phyloP scores from a whole-genome alignment of 1,140 invertebrate species.

The Cylas formicarius region DNA sequence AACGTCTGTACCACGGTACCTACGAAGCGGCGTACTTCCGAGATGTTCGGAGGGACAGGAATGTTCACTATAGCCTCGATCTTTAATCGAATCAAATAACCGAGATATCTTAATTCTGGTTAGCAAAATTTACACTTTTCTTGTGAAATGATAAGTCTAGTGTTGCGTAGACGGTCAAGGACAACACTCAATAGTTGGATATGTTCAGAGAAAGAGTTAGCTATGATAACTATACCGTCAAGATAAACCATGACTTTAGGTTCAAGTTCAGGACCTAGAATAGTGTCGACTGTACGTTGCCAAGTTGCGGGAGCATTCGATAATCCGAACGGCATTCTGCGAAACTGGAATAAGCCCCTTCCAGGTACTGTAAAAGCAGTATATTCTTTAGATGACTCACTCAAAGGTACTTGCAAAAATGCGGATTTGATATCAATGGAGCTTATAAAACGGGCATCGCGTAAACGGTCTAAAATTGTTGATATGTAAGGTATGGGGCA shows the following conservation, averaged over 20 bases:
- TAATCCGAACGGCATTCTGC: conserved; percentile 32
- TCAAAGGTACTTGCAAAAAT: conserved; percentile 42
- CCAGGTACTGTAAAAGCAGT: conserved; percentile 41
- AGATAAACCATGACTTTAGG: conserved; percentile 29
- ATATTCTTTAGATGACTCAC: conserved; percentile 31
- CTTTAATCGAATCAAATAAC: conserved; percentile 30
- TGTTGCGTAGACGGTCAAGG: conserved; percentile 8
- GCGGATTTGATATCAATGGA: conserved; percentile 32
- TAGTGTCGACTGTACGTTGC: conserved; percentile 29
- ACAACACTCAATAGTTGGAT: conserved; percentile 5
- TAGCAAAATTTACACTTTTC: conserved; percentile 17
- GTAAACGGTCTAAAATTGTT: conserved; percentile 27
- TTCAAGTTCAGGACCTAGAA: conserved; percentile 20
- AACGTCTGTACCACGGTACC: conserved; percentile 44
- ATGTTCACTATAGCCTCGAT: conserved; percentile 31
- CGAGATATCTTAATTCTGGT: conserved; percentile 31
- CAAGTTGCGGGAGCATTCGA: conserved; percentile 39
- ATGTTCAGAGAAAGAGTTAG: conserved; percentile 4
- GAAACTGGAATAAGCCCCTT: conserved; percentile 35
- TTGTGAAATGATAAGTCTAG: conserved; percentile 9
- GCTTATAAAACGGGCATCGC: conserved; percentile 28
- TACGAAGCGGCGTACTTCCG: conserved; percentile 37
- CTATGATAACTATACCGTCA: conserved; percentile 15
- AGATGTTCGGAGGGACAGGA: conserved; percentile 22
- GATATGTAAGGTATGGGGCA: conserved; percentile 22